Conservation (phyloP, 2,797 vertebrate species). For the Acanthiza pusilla region DNA sequence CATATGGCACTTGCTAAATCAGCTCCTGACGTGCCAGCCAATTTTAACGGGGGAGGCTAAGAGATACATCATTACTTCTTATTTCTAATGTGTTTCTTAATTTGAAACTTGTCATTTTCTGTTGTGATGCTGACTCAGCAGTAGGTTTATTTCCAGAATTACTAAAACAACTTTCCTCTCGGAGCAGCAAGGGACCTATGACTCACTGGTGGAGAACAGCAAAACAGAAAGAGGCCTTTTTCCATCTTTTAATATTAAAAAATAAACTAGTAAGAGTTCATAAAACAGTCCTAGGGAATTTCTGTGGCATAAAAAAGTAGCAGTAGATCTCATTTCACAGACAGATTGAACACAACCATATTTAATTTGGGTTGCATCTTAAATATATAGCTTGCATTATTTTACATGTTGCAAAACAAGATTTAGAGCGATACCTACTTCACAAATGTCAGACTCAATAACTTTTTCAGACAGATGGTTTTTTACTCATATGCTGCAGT, state of each 20-base stretch:
- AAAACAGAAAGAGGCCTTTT: conserved; percentile 59
- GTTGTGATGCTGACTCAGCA: conserved; percentile 68
- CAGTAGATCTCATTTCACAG: conserved; percentile 31
- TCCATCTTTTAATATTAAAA: conserved; percentile 62
- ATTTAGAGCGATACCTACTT: conserved; percentile 7
- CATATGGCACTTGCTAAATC: conserved; percentile 13
- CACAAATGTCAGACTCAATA: conserved; percentile 24
- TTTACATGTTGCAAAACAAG: conserved; percentile 7
- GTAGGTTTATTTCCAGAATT: conserved; percentile 69
- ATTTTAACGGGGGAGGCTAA: neutral
- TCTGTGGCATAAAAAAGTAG: neutral
- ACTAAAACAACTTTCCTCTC: conserved; percentile 71
- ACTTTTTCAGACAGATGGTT: neutral
- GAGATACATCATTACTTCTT: conserved; percentile 15
- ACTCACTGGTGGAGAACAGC: conserved; percentile 48
- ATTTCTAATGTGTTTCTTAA: conserved; percentile 47
- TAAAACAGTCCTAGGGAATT: neutral
- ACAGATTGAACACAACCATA: neutral
- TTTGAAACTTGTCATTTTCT: conserved; percentile 56
- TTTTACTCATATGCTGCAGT: neutral
- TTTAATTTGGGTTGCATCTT: conserved; percentile 34
- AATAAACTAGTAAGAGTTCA: conserved; percentile 43
- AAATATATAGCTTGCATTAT: conserved; percentile 27
- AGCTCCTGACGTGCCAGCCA: neutral
- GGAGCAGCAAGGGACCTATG: conserved; percentile 54